phyloP scores from a whole-genome alignment of 2,113 vertebrate species.

The Hippocampus guttulatus region DNA sequence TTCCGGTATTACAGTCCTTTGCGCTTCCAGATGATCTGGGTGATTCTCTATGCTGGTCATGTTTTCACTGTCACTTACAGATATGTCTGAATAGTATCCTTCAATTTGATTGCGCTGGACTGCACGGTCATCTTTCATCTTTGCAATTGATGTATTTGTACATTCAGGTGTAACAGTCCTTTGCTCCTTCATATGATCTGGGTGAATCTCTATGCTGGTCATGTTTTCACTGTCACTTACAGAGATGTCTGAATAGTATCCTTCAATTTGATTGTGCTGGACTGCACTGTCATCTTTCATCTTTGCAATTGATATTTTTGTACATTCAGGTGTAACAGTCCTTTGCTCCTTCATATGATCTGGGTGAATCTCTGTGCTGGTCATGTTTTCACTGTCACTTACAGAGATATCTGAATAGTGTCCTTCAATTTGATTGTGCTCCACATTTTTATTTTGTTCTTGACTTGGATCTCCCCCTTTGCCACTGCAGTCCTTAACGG shows the following conservation, averaged over 20 bases:
- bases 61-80: conserved; percentile 15
- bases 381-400: conserved; percentile 20
- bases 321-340: neutral
- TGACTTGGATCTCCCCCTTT: conserved; percentile 7
- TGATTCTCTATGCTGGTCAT: conserved; percentile 1
- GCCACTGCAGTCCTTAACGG: neutral
- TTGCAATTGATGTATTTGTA: neutral
- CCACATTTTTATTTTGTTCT: conserved; percentile 11
- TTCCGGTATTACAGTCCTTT: neutral
- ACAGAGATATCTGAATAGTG: conserved; percentile 3
- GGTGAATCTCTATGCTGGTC: neutral
- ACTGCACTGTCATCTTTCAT: conserved; percentile 1
- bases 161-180: neutral
- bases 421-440: neutral
- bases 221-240: conserved; percentile 19
- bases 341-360: conserved; percentile 1
- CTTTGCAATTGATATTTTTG: neutral
- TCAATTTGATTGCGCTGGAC: neutral
- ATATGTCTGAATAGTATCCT: conserved; percentile 5
- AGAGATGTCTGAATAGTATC: conserved; percentile 1
- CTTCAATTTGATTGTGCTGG: neutral
- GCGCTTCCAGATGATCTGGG: conserved; percentile 1
- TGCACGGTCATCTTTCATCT: conserved; percentile 1
- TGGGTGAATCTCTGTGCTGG: neutral
- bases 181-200: conserved; percentile 2